Base-by-base conservation (phyloP, 2,888 invertebrate genomes). In the Bruchidius siliquastri region DNA sequence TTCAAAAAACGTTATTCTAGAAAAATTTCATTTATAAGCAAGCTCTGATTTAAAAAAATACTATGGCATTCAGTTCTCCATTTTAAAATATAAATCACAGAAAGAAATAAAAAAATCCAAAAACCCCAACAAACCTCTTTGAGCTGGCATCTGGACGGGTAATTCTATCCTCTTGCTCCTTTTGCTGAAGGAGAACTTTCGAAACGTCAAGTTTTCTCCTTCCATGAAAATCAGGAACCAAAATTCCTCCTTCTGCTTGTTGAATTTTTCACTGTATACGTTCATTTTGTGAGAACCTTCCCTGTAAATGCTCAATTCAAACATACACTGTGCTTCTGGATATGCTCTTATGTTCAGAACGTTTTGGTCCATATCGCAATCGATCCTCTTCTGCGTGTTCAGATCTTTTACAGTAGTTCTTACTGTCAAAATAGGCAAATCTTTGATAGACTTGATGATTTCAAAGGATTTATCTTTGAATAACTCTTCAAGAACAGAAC, bases 161-260 rank as follows among this genome's bases (percentile, higher is more conserved):
- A 94, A 88, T 74, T 87, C 87, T 69, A 82, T 75, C 69, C 76
- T 80, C 74, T 81, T 81, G 10, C 68, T 70, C 68, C 72, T 78
- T 49, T 76, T 87, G 0, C 88, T 86, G 0, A 93, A 88, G 71
- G 98, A 88, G 85, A 96, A 97, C 82, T 98, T 86, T 0, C 96
- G 96, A 76, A 93, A 86, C 66, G 98, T 88, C 81, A 97, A 95
- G 22, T 90, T 89, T 0, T 88, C 87, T 21, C 90, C 86, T 22
- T 91, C 86, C 0, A 97, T 98, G 10, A 99, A 87, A 0, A 96
- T 90, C 0, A 97, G 84, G 86, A 98, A 94, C 99, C 99, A 99
- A 73, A 97, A 96, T 85, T 98, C 98, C 83, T 95, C 96, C 87
- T 98, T 99, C 67, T 93, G 92, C 85, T 98, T 97, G 0, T 96